Evolutionary conservation across 1,140 invertebrate species (phyloP), one percentile per base, ranked within the genome.

Genomic region (Lepidurus couesii): DNA sequence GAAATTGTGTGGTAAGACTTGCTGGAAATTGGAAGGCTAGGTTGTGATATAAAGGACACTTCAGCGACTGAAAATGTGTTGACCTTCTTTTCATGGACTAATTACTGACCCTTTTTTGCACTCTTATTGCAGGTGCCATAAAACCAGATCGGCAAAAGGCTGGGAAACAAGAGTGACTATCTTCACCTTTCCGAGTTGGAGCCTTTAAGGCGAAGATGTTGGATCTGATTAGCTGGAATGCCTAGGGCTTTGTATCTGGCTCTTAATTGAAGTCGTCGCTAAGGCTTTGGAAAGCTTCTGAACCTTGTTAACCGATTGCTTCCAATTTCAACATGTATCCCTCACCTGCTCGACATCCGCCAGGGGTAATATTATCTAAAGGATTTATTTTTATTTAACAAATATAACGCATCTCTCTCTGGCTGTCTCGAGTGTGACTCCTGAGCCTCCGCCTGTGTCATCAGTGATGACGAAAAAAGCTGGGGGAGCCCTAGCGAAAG

Each of bases 281-380:
- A 75, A 75, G 74, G 44, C 7, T 75, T 75, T 43, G 42, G 42
- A 75, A 75, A 75, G 16, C 11, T 75, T 73, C 24, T 43, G 74
- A 11, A 21, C 10, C 8, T 13, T 16, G n/a, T 43, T 79, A 79
- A 85, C 53, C 53, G 53, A 10, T 7, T 65, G 53, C 13, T 65
- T 65, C 21, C 53, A 21, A n/a, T 21, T 65, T 65, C 16, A 21
- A 65, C 82, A 89, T 88, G 88, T 88, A 89, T 84, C 87, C 88
- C 84, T 86, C 87, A 84, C 87, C 87, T 83, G 87, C 87, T 82
- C 86, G 88, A 86, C 87, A 88, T 84, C 87, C 87, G 85, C 87
- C 87, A 85, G 86, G 87, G 86, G 87, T 89, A 86, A 88, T 87
- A 86, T 34, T 34, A 34, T 34, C 34, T 34, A 34, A 34, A 34